Evolutionary conservation across 64 coral and sea anemone genomes (phyloP), one percentile per base, ranked within the genome.

Genomic region (Montipora efflorescens): DNA sequence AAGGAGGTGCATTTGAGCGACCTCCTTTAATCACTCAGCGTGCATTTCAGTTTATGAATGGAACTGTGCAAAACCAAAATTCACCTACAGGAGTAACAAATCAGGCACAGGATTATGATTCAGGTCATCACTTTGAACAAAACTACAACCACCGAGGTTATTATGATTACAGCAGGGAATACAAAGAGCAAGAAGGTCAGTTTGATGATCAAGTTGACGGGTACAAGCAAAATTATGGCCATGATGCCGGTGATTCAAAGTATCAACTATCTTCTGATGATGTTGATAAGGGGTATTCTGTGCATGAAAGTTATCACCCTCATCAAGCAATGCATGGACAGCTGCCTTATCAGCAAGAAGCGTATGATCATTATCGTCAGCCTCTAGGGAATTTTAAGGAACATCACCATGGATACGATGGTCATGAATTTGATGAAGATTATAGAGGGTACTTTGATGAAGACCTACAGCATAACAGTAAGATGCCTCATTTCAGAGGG

Each of bases 1-100:
- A 87, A 20, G 53, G 76, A 48, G 92, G 92, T 55, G 92, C 87
- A 49, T 93, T 80, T 73, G 92, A 93, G 48, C 79, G 87, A 81
- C 82, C 82, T 2, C 83, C 92, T n/a, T 47, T 93, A 0, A 93
- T 93, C n/a, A 93, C 92, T 1, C 75, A 88, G 57, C 76, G 77
- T 22, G 92, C 83, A 18, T 88, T 68, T 53, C 20, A 88, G 15
- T 80, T 93, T 25, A 74, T 92, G 7, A 89, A 71, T 61, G 58
- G 59, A 59, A 67, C 87, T 76, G 87, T 22, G 44, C 50, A 79
- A 25, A 76, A 59, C 8, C 16, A 78, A 61, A 47, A 19, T 69
- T 70, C 67, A 72, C 70, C 53, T 64, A 4, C 47, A 18, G 66
- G 47, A 21, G 18, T n/a, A 16, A 21, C n/a, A 20, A 48, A 21